phyloP scores from a whole-genome alignment of 53 echinoderm and acorn worm species.

The Mesocentrotus franciscanus region DNA sequence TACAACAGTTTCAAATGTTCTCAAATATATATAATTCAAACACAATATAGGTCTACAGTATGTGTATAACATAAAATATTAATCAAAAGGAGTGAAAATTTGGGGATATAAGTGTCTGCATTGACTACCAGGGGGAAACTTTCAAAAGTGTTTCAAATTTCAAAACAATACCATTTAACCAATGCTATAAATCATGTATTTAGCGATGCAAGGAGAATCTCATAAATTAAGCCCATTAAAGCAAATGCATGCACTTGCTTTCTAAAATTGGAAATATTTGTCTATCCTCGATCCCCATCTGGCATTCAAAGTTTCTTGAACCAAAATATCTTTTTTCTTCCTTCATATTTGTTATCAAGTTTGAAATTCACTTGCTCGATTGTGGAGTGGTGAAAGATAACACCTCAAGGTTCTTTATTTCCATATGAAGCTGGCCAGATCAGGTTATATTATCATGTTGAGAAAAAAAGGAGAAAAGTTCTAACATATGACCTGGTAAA shows the following conservation, averaged over 20 bases:
- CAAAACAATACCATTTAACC: not conserved
- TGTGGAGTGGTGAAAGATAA: constrained; percentile 29
- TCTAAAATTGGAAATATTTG: too few relatives aligned
- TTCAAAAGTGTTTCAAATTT: not conserved
- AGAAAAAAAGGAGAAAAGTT: not conserved
- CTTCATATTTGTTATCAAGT: not conserved
- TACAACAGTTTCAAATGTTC: not conserved
- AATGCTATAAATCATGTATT: not conserved
- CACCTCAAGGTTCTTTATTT: constrained; percentile 7
- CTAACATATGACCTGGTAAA: constrained; percentile 55
- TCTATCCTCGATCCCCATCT: not conserved
- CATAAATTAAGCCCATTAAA: not conserved
- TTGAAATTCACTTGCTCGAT: constrained; percentile 23
- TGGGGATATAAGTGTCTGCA: not conserved
- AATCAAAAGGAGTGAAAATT: not conserved
- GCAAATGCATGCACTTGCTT: not conserved
- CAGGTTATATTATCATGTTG: constrained; percentile 40
- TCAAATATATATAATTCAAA: not conserved
- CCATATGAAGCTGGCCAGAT: constrained; percentile 24
- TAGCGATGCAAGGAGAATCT: not conserved
- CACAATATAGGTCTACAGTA: too few relatives aligned
- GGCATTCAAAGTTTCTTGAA: not conserved
- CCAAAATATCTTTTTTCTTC: not conserved
- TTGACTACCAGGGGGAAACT: not conserved
- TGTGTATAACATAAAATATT: too few relatives aligned